Evolutionary conservation across 2,113 vertebrate genomes (phyloP), one percentile per base, ranked within the genome.

Genomic region (Fukomys damarensis): DNA sequence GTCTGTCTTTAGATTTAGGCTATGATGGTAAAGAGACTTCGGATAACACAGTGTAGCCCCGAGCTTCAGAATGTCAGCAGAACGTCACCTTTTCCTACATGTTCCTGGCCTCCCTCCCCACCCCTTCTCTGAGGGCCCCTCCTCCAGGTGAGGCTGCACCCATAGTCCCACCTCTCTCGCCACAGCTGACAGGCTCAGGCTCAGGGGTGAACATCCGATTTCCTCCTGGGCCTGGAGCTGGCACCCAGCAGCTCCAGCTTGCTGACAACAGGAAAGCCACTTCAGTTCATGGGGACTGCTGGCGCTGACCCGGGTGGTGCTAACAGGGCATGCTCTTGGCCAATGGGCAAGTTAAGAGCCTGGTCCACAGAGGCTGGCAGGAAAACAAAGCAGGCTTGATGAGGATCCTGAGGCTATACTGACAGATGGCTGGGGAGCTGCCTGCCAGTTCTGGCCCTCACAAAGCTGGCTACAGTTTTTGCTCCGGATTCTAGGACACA

Each of bases 71-170:
- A 16, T 3, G 41, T 11, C 30, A 49, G 77, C n/a, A 3, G 12
- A 76, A 46, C 30, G 72, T 76, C 72, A 30, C 43, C 2, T 28
- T 28, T 46, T 35, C 38, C 56, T 1, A 24, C 7, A 3, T 0
- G 38, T 54, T 26, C 52, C 14, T 28, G 9, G 77, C 22, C 59
- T 7, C 17, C 9, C 28, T 28, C 46, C 35, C 17, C 2, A 22
- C 22, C 5, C 22, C 22, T 0, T n/a, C 38, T 30, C 68, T 9
- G 2, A 11, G 35, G 28, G 3, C n/a, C 43, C 2, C 32, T 46
- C 84, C 59, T 79, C 93, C 16, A 66, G 49, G 22, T 12, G 38
- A 24, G 10, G 14, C 61, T 9, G 43, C 0, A 22, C n/a, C 58
- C 22, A 41, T 13, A 13, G 5, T 38, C 63, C 26, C 3, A 59